Evolutionary conservation across 37 sponge, comb jelly and placozoan species (phyloP), one percentile per base, ranked within the genome.

Genomic region (Haliclona indistincta): DNA sequence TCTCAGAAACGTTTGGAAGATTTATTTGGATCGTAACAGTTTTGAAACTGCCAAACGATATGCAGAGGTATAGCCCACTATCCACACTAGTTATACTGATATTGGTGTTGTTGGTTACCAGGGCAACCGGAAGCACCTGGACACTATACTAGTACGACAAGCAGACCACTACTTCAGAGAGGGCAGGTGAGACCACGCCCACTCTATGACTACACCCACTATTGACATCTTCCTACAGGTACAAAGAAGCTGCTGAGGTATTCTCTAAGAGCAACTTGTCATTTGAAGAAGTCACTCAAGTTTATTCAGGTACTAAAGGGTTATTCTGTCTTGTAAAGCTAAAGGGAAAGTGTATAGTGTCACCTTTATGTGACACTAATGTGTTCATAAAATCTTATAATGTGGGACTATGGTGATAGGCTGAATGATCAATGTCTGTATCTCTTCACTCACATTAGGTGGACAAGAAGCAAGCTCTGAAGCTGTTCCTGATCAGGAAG

Each of bases 211-310:
- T 26, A 25, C 15, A 26, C 62, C 58, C 22, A 32, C 29, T 17
- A 0, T 10, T 71, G 25, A 63, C 19, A 67, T 67, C 23, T 64
- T 25, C 33, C 26, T 68, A 15, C 42, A 77, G 86, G 81, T 97
- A 76, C 63, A 67, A 89, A 2, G 87, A 89, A 20, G 94, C 98
- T 17, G 98, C 98, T 29, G 52, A 65, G 28, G 37, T 78, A 5
- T 97, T 81, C 73, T 93, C 95, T 29, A 82, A 83, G 56, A 89
- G 95, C 49, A 86, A 86, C 22, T 75, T 85, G 13, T 92, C 95
- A 13, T 97, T 97, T 86, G 98, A 97, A 43, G 93, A 97, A 66
- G 93, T 91, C 2, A 83, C 95, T 97, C 51, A 91, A 86, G 83
- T 97, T 97, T 63, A 74, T 97, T 8, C 51, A 88, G 38, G 60